Evolutionary conservation across 1,140 invertebrate species (phyloP).

Genomic region (Meloidogyne floridensis): DNA sequence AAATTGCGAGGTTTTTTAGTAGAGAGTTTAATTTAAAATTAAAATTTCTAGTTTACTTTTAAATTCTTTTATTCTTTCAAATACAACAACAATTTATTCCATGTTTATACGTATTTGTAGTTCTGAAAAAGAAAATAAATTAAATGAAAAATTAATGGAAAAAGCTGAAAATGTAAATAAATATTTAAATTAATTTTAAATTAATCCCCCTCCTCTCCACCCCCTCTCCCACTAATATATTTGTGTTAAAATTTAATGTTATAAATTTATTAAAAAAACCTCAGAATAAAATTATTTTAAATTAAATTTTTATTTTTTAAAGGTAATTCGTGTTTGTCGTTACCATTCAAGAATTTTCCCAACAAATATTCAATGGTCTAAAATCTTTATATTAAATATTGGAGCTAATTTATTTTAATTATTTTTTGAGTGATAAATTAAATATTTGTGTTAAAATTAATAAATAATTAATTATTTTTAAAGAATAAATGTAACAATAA

Average conservation of each 20-base stretch:
- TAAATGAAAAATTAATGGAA: not conserved
- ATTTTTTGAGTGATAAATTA: not conserved
- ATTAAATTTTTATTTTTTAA: conserved; percentile 4
- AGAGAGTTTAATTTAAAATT: not conserved
- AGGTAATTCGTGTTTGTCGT: conserved; percentile 42
- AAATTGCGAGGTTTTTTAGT: conserved; percentile 41
- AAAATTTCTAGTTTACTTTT: not conserved
- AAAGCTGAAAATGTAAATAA: not conserved
- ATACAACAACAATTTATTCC: not conserved
- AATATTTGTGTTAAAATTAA: no score
- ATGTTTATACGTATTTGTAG: conserved; percentile 33
- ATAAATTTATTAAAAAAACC: no score
- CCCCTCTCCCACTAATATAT: no score
- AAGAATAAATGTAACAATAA: no score
- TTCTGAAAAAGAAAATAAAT: not conserved
- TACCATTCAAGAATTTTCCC: conserved; percentile 50
- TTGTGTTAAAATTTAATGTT: no score
- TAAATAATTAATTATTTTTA: no score
- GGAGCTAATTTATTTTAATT: conserved; percentile 50
- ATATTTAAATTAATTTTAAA: not conserved
- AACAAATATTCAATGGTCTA: conserved; percentile 46
- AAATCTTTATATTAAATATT: conserved; percentile 46
- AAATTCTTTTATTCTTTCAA: not conserved
- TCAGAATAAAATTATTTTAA: not conserved
- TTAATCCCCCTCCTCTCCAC: no score